Conservation (phyloP, 2,113 vertebrate genomes). For the Aptenodytes forsteri region DNA sequence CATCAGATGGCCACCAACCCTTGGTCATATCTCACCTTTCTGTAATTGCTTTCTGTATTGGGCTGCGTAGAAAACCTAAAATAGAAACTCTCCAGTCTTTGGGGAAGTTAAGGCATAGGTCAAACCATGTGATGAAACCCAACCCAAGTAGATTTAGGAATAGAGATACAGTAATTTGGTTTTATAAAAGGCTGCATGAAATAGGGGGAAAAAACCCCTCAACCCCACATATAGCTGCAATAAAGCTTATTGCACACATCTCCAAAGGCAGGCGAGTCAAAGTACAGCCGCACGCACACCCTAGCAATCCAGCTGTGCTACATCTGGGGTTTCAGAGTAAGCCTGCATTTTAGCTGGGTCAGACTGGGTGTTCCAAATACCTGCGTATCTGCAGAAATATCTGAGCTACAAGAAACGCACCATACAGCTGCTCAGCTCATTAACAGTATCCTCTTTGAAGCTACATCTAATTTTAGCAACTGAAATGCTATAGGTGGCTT, state of each 20-base stretch:
- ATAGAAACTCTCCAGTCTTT: not conserved
- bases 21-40: not conserved
- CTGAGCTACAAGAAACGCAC: not conserved
- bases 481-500: not conserved
- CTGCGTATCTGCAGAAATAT: not conserved
- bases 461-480: constrained; percentile 2
- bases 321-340: not conserved
- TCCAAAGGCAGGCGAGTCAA: not conserved
- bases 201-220: not conserved
- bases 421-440: not conserved
- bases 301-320: not conserved
- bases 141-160: not conserved
- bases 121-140: not conserved
- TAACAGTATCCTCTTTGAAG: not conserved
- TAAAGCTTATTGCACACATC: not conserved
- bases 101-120: not conserved
- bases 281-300: not conserved
- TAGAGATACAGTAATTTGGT: not conserved
- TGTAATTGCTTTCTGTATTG: not conserved
- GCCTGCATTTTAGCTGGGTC: not conserved
- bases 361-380: not conserved
- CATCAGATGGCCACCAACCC: not conserved
- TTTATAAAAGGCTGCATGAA: not conserved
- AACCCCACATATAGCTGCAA: not conserved
- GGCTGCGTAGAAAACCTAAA: not conserved